Conservation (phyloP, 2,888 invertebrate species). For the Platycnemis pennipes region DNA sequence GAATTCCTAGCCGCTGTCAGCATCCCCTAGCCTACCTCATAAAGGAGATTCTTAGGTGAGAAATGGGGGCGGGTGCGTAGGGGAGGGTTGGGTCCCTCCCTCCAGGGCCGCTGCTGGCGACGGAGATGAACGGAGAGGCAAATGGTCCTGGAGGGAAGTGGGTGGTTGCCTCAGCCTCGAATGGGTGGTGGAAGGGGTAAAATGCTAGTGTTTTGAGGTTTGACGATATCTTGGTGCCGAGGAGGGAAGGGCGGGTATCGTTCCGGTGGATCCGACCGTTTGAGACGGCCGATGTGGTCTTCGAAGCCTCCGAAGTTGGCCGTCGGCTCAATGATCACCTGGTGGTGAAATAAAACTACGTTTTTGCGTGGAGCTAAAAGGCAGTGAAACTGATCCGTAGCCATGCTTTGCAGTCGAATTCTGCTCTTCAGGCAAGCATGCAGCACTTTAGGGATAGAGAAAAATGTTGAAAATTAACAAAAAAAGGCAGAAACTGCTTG, state of each 20-base stretch:
- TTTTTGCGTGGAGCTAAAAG: background rate
- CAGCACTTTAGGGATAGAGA: too few species aligned
- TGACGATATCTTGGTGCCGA: background rate
- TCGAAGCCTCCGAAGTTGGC: background rate
- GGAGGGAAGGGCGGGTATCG: background rate
- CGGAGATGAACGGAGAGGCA: background rate
- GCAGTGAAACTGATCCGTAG: too few species aligned
- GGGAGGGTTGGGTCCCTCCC: background rate
- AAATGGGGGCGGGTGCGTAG: background rate
- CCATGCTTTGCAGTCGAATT: too few species aligned
- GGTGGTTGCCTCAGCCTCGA: background rate
- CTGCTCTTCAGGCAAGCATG: too few species aligned
- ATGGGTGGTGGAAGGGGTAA: background rate
- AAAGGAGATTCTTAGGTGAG: constrained; percentile 46
- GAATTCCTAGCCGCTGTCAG: constrained; percentile 54
- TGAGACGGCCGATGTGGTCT: background rate
- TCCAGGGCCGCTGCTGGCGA: background rate
- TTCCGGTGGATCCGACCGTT: background rate
- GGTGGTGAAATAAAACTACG: background rate
- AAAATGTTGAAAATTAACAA: too few species aligned
- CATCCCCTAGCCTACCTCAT: constrained; percentile 47
- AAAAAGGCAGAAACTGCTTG: too few species aligned
- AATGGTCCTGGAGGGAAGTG: background rate
- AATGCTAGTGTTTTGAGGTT: background rate
- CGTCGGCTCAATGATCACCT: background rate